These are phyloP conservation scores for Oligia fasciuncula DNA, from an alignment of 2,888 invertebrate species.

Conservation along the genomic window DNA sequence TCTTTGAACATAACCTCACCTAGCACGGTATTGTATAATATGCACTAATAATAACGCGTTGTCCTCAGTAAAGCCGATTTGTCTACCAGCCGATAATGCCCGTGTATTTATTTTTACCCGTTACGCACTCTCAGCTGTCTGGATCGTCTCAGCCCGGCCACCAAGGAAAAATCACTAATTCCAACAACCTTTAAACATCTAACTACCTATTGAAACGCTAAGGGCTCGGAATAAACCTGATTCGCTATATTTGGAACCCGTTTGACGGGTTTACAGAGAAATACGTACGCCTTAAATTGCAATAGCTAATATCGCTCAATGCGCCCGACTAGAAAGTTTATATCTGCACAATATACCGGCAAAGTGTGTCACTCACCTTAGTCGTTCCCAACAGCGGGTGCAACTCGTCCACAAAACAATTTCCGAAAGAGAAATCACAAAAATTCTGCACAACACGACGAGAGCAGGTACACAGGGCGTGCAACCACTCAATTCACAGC, in stretches of 20 bases:
- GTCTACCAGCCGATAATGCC: slow-evolving; percentile 87
- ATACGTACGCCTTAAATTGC: slow-evolving; percentile 78
- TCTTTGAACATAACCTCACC: slow-evolving; percentile 65
- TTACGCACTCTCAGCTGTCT: slow-evolving; percentile 89
- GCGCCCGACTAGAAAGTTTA: slow-evolving; percentile 58
- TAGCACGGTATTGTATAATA: slow-evolving; percentile 77
- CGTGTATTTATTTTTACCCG: slow-evolving; percentile 89
- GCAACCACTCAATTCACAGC: slow-evolving; percentile 87
- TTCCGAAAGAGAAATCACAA: slow-evolving; percentile 86
- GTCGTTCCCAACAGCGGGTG: slow-evolving; percentile 76
- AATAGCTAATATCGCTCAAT: slow-evolving; percentile 56
- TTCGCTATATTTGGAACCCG: slow-evolving; percentile 86
- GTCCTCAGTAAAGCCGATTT: slow-evolving; percentile 86
- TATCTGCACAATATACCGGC: slow-evolving; percentile 48
- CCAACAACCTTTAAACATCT: slow-evolving; percentile 69
- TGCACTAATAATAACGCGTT: slow-evolving; percentile 86
- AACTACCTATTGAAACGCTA: slow-evolving; percentile 66
- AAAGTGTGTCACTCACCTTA: slow-evolving; percentile 78
- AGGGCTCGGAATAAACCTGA: slow-evolving; percentile 72
- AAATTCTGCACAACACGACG: slow-evolving; percentile 85
- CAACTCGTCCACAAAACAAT: slow-evolving; percentile 79
- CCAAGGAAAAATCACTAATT: slow-evolving; percentile 82
- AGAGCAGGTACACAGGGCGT: slow-evolving; percentile 83
- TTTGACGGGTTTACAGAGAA: slow-evolving; percentile 77
- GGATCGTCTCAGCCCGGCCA: slow-evolving; percentile 85